These are phyloP conservation scores for Sebastes cheni DNA, from an alignment of 2,797 vertebrate genomes.

Conservation along the genomic window DNA sequence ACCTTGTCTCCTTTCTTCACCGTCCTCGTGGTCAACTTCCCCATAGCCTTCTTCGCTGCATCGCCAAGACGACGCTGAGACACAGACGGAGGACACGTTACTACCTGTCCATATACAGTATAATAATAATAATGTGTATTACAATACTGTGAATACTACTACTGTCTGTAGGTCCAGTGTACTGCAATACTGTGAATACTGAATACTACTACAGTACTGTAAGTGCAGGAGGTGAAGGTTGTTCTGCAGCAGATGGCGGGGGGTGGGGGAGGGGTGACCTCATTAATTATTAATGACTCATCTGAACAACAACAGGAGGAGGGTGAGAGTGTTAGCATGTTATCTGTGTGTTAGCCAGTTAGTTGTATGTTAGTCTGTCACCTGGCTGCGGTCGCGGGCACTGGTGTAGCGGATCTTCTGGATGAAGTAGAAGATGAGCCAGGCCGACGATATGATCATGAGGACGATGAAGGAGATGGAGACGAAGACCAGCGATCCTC, in stretches of 20 bases:
- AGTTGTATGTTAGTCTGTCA: slow-evolving; percentile 43
- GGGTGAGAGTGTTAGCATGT: no score
- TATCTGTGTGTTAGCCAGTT: not conserved
- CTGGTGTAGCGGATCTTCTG: slow-evolving; percentile 97
- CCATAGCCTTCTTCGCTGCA: slow-evolving; percentile 96
- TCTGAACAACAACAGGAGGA: not conserved
- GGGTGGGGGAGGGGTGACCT: not conserved
- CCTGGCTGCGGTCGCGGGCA: slow-evolving; percentile 94
- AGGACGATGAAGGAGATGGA: slow-evolving; percentile 98
- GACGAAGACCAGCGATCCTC: slow-evolving; percentile 95
- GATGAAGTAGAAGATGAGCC: slow-evolving; percentile 99
- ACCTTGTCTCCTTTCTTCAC: slow-evolving; percentile 99
- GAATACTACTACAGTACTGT: not conserved
- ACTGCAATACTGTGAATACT: not conserved
- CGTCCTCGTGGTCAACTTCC: slow-evolving; percentile 94
- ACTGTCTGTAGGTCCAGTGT: not conserved
- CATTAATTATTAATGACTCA: slow-evolving; percentile 83
- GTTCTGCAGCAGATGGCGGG: not conserved
- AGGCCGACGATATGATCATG: slow-evolving; percentile 97
- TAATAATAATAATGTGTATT: not conserved
- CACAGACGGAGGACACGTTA: not conserved
- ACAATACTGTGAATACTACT: not conserved
- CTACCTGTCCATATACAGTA: not conserved
- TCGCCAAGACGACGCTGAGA: slow-evolving; percentile 94
- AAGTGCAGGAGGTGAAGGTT: slow-evolving; percentile 1